These are phyloP conservation scores for Gadus macrocephalus DNA, from an alignment of 2,113 vertebrate genomes.

Conservation along the genomic window DNA sequence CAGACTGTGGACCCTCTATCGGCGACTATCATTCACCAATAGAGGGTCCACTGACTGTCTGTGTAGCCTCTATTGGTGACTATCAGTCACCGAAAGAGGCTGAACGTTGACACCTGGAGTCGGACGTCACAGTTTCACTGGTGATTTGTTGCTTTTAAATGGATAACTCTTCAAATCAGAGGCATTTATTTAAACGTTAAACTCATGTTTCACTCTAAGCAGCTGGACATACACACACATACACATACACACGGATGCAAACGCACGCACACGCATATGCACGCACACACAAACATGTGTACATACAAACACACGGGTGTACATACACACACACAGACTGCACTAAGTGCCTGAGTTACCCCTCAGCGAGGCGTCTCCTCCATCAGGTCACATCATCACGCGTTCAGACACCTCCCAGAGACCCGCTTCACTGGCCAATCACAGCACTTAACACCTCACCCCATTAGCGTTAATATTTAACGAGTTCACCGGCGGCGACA, in stretches of 20 bases:
- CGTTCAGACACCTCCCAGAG: not conserved
- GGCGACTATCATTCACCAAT: too few species aligned
- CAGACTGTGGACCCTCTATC: too few species aligned
- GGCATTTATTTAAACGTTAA: too few species aligned
- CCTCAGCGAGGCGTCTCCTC: not conserved
- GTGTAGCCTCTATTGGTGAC: too few species aligned
- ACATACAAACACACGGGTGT: not conserved
- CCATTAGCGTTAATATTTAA: constrained; percentile 36
- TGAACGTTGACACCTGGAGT: too few species aligned
- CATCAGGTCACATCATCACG: not conserved
- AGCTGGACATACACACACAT: constrained; percentile 8
- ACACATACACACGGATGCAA: not conserved
- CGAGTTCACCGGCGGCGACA: constrained; percentile 17
- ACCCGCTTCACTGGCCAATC: constrained; percentile 10
- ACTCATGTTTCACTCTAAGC: constrained; percentile 9
- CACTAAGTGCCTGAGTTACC: not conserved
- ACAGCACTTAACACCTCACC: constrained; percentile 33
- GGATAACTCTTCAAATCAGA: too few species aligned
- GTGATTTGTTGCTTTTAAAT: too few species aligned
- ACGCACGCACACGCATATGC: not conserved
- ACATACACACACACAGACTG: not conserved
- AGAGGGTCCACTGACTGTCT: too few species aligned
- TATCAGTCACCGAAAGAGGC: too few species aligned
- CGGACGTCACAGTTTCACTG: too few species aligned
- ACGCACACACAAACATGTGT: not conserved